Evolutionary conservation across 2,797 vertebrate genomes (phyloP).

Genomic region (Pogoniulus pusillus): DNA sequence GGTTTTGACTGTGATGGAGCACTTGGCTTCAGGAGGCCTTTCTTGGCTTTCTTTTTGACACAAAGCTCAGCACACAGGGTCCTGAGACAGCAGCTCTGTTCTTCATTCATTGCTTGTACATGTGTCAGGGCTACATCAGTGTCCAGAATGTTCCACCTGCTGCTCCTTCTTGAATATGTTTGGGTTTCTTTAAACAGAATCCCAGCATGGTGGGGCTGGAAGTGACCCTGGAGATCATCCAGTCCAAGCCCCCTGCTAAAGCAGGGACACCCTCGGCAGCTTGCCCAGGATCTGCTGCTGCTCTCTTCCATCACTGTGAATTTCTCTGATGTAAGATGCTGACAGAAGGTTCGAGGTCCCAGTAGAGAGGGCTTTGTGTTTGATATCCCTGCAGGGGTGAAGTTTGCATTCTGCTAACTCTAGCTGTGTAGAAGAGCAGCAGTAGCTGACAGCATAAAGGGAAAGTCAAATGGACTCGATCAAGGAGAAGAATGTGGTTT

Average conservation of each 20-base stretch:
- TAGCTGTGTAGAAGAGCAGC: not conserved
- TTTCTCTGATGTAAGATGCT: not conserved
- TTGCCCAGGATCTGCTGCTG: not conserved
- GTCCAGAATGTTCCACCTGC: not conserved
- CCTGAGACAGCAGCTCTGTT: not conserved
- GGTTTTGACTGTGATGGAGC: not conserved
- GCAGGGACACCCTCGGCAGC: not conserved
- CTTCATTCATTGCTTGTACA: fast-evolving
- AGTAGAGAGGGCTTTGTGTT: not conserved
- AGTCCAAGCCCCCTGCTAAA: not conserved
- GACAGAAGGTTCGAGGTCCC: not conserved
- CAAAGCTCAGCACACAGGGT: not conserved
- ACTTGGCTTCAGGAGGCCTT: not conserved
- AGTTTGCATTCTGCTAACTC: not conserved
- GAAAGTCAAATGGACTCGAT: not conserved
- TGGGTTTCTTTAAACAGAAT: not conserved
- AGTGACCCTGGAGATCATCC: not conserved
- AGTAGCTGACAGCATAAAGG: not conserved
- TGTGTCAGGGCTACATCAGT: fast-evolving
- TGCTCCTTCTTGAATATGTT: not conserved
- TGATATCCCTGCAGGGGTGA: not conserved
- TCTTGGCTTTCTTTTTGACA: not conserved
- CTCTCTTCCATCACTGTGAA: not conserved
- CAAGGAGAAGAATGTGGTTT: not conserved
- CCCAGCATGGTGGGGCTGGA: not conserved